Evolutionary conservation across 2,113 vertebrate species (phyloP).

Genomic region (Semnornis frantzii): DNA sequence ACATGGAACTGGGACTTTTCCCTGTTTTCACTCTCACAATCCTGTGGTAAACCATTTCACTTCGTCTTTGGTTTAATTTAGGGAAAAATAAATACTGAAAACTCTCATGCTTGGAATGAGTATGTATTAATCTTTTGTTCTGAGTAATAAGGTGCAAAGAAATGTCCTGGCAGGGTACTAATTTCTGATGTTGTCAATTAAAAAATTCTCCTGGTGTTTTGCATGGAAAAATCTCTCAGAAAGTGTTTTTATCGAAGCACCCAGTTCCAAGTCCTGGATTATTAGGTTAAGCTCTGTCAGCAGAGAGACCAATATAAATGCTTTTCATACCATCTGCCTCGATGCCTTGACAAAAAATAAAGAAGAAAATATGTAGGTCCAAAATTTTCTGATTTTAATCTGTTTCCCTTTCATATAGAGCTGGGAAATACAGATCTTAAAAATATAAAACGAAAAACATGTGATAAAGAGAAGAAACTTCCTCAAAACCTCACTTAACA

Average conservation of each 20-base stretch:
- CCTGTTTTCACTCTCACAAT: slow-evolving; percentile 43
- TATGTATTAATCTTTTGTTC: slow-evolving; percentile 59
- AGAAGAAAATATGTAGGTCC: slow-evolving; percentile 30
- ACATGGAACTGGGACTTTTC: slow-evolving; percentile 51
- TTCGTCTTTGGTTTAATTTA: slow-evolving; percentile 50
- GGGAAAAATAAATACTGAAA: slow-evolving; percentile 55
- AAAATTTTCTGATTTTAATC: slow-evolving; percentile 48
- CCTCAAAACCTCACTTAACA: slow-evolving; percentile 51
- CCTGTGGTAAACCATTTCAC: slow-evolving; percentile 43
- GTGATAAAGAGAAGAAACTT: neutral
- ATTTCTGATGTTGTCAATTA: slow-evolving; percentile 80
- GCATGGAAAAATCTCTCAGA: slow-evolving; percentile 77
- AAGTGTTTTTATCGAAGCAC: slow-evolving; percentile 72
- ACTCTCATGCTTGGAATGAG: slow-evolving; percentile 39
- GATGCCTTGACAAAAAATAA: slow-evolving; percentile 45
- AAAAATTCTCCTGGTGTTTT: slow-evolving; percentile 73
- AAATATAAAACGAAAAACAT: slow-evolving; percentile 22
- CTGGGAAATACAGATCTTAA: slow-evolving; percentile 34
- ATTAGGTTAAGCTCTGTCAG: slow-evolving; percentile 72
- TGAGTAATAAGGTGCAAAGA: slow-evolving; percentile 58
- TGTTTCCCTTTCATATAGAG: slow-evolving; percentile 25
- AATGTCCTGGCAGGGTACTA: slow-evolving; percentile 69
- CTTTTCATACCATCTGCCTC: slow-evolving; percentile 72
- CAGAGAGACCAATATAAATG: slow-evolving; percentile 71
- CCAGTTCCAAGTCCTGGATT: slow-evolving; percentile 74